Evolutionary conservation across 1,140 invertebrate species (phyloP).

Genomic region (Drosophila nebulosa): DNA sequence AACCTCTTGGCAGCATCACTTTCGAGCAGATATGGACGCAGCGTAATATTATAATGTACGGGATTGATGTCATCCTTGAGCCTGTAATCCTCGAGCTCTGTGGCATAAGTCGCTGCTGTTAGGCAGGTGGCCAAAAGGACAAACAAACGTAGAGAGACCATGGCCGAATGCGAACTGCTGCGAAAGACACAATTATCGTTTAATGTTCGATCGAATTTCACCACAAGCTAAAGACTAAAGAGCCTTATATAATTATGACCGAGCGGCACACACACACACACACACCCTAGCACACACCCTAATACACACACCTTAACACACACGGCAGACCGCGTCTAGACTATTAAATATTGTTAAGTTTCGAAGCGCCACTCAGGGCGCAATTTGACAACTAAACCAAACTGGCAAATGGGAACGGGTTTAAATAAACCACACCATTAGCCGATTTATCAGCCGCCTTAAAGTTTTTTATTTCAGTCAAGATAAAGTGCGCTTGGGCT

Average conservation of each 20-base stretch:
- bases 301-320: slow-evolving; percentile 23
- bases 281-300: neutral
- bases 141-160: slow-evolving; percentile 47
- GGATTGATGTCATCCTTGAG: slow-evolving; percentile 80
- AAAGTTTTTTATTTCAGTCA: slow-evolving; percentile 60
- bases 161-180: slow-evolving; percentile 11
- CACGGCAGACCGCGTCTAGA: slow-evolving; percentile 4
- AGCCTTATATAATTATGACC: slow-evolving; percentile 23
- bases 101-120: slow-evolving; percentile 4
- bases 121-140: slow-evolving; percentile 47
- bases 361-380: slow-evolving; percentile 21
- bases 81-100: slow-evolving; percentile 44
- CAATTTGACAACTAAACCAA: slow-evolving; percentile 46
- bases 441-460: slow-evolving; percentile 55
- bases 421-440: slow-evolving; percentile 52
- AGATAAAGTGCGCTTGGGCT: slow-evolving; percentile 46
- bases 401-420: slow-evolving; percentile 3
- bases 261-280: too few species aligned
- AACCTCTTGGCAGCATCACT: slow-evolving; percentile 82
- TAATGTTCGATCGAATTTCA: slow-evolving; percentile 22
- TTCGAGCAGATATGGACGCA: slow-evolving; percentile 84
- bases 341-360: neutral
- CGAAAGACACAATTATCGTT: neutral
- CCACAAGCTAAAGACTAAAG: neutral
- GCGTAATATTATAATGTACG: slow-evolving; percentile 84